Conservation (phyloP, 1,140 invertebrate species). For the Neuroterus valhalla region DNA sequence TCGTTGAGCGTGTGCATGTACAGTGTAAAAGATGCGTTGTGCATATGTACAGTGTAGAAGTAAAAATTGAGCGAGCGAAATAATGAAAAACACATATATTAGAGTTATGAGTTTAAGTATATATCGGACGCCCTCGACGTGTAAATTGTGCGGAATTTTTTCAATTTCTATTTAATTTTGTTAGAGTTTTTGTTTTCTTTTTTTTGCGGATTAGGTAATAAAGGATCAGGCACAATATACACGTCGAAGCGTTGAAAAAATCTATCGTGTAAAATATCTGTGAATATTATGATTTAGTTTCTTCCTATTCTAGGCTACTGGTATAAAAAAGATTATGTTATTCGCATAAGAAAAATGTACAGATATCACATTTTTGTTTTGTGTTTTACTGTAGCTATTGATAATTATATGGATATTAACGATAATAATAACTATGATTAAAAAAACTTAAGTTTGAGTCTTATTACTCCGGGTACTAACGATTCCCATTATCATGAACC, state of each 20-base stretch:
- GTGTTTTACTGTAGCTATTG: slow-evolving; percentile 77
- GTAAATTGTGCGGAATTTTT: slow-evolving; percentile 55
- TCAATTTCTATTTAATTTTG: slow-evolving; percentile 27
- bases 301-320: slow-evolving; percentile 74
- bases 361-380: slow-evolving; percentile 75
- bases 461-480: neutral
- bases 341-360: slow-evolving; percentile 74
- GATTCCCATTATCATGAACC: neutral
- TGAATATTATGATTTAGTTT: slow-evolving; percentile 76
- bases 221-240: slow-evolving; percentile 54
- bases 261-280: slow-evolving; percentile 75
- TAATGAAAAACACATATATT: slow-evolving; percentile 65
- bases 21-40: slow-evolving; percentile 76
- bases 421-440: slow-evolving; percentile 77
- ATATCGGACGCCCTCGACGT: slow-evolving; percentile 59
- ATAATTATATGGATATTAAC: slow-evolving; percentile 77
- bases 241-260: slow-evolving; percentile 60
- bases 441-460: slow-evolving; percentile 55
- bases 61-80: slow-evolving; percentile 63
- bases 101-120: slow-evolving; percentile 68
- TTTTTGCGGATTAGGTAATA: slow-evolving; percentile 33
- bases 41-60: slow-evolving; percentile 74
- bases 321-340: slow-evolving; percentile 74
- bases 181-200: slow-evolving; percentile 33
- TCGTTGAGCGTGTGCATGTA: slow-evolving; percentile 71